Base-by-base conservation (phyloP, 2,797 vertebrate species). In the Periparus ater region DNA sequence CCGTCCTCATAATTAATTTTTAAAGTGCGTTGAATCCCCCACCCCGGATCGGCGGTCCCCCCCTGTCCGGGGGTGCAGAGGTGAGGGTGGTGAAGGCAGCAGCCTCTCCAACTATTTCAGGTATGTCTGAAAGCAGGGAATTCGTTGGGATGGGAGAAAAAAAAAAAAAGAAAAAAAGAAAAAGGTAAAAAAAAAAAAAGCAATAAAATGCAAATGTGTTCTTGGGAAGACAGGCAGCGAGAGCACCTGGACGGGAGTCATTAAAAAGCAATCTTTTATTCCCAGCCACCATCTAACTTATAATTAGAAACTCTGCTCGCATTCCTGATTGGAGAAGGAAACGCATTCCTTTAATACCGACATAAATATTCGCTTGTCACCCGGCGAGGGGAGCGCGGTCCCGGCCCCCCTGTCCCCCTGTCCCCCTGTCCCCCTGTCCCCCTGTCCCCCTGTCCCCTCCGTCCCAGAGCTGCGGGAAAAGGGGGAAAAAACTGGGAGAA, bases 271-370 rank as follows among this genome's bases (percentile, higher is more conserved):
- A 96, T 96, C 84, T 97, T 97, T 97, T 96, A 97, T 97, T 96
- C 81, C 71, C 96, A 93, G 89, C 91, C 74, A 91, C 94, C 89
- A 70, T 95, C 91, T 95, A 95, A 95, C 96, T 97, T 97, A 96
- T 98, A 97, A 98, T 98, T 98, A 98, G 96, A 89, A 93, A 95
- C 93, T 88, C 95, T 44, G 55, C 58, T 89, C 34, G 93, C 97
- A 96, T 97, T 98, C 97, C 96, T 95, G 96, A 96, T 97, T 88
- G 91, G 96, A 86, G 82, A 91, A 96, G 96, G 96, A 96, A 97
- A 71, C 73, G 51, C 96, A 96, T 96, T 96, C 96, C 95, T 93
- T 48, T 53, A 66, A 91, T 85, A 32, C 93, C 94, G 38, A 58
- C 72, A 86, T 74, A 96, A 97, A 97, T 95, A 96, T 95, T 86